Percentiles rank a stretch among this genome's conserved stretches.
Conservation (phyloP, 2,113 vertebrate genomes). For the Platysteira castanea region DNA sequence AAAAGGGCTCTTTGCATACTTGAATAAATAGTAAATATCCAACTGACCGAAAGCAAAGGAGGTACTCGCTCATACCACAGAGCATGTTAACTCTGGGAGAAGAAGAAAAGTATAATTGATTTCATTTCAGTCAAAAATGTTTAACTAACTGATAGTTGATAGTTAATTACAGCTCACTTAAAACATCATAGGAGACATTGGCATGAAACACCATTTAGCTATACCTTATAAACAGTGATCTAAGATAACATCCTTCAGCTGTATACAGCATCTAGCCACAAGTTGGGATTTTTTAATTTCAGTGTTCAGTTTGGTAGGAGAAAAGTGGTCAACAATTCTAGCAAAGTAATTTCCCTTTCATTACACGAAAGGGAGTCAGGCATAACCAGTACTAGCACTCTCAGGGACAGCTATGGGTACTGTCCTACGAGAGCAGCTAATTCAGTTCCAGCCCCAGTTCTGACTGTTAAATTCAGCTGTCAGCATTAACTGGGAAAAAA, state of each 20-base stretch:
- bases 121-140: background rate
- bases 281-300: background rate
- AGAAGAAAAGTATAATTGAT: background rate
- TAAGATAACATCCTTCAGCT: background rate
- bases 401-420: background rate
- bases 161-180: background rate
- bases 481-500: background rate
- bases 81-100: background rate
- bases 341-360: background rate
- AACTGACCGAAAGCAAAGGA: background rate
- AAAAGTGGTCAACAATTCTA: background rate
- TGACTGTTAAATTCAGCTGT: background rate
- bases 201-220: background rate
- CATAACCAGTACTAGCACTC: background rate
- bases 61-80: background rate
- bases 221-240: background rate
- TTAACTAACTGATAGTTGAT: background rate
- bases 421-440: background rate
- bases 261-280: background rate
- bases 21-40: background rate
- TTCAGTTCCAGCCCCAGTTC: background rate
- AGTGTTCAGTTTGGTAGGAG: background rate
- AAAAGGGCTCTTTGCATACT: background rate
- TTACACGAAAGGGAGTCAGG: background rate
- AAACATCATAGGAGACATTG: background rate